These are phyloP conservation scores for Eulemur rufifrons DNA, from an alignment of 2,113 vertebrate genomes.

Conservation along the genomic window DNA sequence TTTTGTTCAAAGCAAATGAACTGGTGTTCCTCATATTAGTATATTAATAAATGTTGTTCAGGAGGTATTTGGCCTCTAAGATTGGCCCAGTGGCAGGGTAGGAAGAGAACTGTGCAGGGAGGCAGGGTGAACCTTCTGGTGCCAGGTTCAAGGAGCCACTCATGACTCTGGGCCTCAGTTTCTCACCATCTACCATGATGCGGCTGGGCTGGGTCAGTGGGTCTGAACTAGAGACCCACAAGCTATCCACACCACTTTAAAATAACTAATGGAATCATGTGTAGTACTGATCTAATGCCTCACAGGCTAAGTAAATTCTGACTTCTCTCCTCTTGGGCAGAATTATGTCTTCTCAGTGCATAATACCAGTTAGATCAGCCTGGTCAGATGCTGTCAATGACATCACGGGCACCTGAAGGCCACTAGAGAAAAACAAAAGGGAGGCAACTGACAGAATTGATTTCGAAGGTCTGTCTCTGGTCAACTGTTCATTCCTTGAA, in stretches of 20 bases:
- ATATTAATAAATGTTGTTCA: slow-evolving; percentile 42
- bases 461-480: background rate
- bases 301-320: background rate
- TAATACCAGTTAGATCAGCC: background rate
- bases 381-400: background rate
- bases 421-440: background rate
- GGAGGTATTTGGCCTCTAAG: background rate
- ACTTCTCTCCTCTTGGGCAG: background rate
- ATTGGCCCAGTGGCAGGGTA: background rate
- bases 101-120: background rate
- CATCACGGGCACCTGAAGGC: background rate
- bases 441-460: background rate
- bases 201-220: too few species aligned
- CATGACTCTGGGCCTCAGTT: background rate
- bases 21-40: slow-evolving; percentile 34
- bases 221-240: background rate
- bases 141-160: background rate
- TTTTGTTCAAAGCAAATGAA: slow-evolving; percentile 70
- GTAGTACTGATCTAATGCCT: background rate
- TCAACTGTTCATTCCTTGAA: background rate
- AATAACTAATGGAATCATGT: background rate
- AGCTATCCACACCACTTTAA: background rate
- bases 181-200: background rate
- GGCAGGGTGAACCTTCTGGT: background rate
- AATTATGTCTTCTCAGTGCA: background rate